These are phyloP conservation scores for Arothron firmamentum DNA, from an alignment of 2,113 vertebrate genomes.

Conservation along the genomic window DNA sequence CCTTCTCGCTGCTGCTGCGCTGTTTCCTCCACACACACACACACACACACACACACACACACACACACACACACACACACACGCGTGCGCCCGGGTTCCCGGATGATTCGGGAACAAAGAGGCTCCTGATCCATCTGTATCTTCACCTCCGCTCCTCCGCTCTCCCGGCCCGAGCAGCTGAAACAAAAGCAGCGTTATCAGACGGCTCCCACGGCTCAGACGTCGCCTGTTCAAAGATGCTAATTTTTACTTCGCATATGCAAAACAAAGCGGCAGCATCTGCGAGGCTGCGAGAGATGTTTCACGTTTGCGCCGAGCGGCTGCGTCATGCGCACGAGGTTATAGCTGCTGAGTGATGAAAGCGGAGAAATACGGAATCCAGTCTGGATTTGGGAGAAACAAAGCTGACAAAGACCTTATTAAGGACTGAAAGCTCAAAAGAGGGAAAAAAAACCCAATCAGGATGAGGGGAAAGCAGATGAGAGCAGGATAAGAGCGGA, in stretches of 20 bases:
- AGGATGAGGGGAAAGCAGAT: slow-evolving; percentile 25
- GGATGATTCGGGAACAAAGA: too few species aligned
- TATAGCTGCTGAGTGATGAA: slow-evolving; percentile 4
- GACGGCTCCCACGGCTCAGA: too few species aligned
- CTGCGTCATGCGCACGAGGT: slow-evolving; percentile 12
- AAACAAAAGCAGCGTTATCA: too few species aligned
- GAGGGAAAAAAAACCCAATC: slow-evolving; percentile 29
- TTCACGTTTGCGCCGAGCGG: not conserved
- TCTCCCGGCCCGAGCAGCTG: too few species aligned
- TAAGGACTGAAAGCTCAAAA: slow-evolving; percentile 34
- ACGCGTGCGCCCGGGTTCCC: too few species aligned
- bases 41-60: too few species aligned
- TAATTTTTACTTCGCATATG: not conserved
- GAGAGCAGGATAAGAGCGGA: slow-evolving; percentile 10
- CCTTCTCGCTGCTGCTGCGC: too few species aligned
- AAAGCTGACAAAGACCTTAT: slow-evolving; percentile 4
- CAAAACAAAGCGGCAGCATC: slow-evolving; percentile 22
- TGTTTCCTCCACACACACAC: too few species aligned
- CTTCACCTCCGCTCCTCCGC: too few species aligned
- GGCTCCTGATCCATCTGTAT: too few species aligned
- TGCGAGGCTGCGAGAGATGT: slow-evolving; percentile 2
- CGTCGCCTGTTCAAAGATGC: too few species aligned
- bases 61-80: too few species aligned
- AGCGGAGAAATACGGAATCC: slow-evolving; percentile 14
- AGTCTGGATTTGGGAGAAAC: slow-evolving; percentile 1